Conservation (phyloP, 2,797 vertebrate species). For the Microhierax caerulescens region DNA sequence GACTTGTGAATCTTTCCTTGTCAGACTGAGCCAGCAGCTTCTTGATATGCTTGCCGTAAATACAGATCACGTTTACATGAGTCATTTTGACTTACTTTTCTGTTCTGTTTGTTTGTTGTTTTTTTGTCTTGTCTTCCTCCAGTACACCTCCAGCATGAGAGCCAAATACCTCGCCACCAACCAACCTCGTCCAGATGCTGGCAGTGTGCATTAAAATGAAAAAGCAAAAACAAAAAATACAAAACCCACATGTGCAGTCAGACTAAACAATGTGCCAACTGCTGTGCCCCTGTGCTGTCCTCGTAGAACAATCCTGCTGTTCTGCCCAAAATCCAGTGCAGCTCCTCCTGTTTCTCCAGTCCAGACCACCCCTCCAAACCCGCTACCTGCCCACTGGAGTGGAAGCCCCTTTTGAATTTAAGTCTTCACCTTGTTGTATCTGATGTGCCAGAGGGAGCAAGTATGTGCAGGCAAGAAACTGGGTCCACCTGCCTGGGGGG, state of each 20-base stretch:
- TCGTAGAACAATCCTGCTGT: conserved; percentile 48
- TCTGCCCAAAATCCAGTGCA: conserved; percentile 73
- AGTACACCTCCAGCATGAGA: conserved; percentile 99
- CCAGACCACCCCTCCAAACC: conserved; percentile 66
- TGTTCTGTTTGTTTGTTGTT: conserved; percentile 4
- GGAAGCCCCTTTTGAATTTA: conserved; percentile 19
- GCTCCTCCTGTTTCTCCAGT: conserved; percentile 64
- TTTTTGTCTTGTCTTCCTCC: conserved; percentile 61
- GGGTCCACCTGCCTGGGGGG: not conserved
- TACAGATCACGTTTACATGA: not conserved
- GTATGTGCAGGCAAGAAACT: not conserved
- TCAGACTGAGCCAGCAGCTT: not conserved
- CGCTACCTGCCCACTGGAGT: conserved; percentile 6
- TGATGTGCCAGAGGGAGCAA: not conserved
- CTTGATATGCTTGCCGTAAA: not conserved
- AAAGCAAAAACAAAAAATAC: conserved; percentile 4
- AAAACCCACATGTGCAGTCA: conserved; percentile 49
- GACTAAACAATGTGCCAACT: conserved; percentile 71
- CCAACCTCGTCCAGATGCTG: conserved; percentile 87
- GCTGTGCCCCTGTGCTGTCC: conserved; percentile 55
- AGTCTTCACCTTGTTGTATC: not conserved
- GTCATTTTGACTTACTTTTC: conserved; percentile 11
- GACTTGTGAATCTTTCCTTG: not conserved
- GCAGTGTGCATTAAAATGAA: conserved; percentile 79
- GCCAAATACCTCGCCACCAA: conserved; percentile 98